These are phyloP conservation scores for Eulemur rubriventer DNA, from an alignment of 2,797 vertebrate genomes.

Conservation along the genomic window DNA sequence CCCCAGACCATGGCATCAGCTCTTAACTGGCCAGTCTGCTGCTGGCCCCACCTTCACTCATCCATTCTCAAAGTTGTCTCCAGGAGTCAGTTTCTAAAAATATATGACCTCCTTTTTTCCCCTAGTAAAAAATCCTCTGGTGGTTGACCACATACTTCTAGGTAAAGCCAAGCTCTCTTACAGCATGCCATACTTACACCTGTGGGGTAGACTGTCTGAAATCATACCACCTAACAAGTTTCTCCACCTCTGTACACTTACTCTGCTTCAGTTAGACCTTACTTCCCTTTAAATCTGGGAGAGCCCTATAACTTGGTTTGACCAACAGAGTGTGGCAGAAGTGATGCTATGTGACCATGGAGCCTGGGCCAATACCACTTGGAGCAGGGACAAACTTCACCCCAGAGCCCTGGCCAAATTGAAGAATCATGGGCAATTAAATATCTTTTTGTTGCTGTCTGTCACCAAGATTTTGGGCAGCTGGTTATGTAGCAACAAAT, in stretches of 20 bases:
- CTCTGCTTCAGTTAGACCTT: background rate
- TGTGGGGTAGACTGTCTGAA: background rate
- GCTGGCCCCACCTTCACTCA: background rate
- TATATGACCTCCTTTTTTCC: background rate
- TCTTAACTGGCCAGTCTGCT: background rate
- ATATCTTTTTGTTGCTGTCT: background rate
- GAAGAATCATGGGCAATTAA: background rate
- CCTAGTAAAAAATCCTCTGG: background rate
- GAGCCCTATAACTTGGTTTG: background rate
- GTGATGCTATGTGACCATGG: background rate
- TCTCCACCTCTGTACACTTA: background rate
- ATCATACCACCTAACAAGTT: background rate
- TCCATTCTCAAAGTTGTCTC: background rate
- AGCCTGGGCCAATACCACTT: background rate
- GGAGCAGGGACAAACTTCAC: background rate
- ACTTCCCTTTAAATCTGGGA: background rate
- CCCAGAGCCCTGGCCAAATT: background rate
- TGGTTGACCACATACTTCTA: background rate
- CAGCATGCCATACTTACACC: fast-evolving
- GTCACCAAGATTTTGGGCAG: background rate
- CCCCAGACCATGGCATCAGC: fast-evolving
- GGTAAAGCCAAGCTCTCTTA: background rate
- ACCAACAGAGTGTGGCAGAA: background rate
- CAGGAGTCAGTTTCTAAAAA: background rate
- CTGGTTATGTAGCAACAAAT: background rate